Conservation (phyloP, 2,797 vertebrate genomes). For the Sebastes kiyomatsui region DNA sequence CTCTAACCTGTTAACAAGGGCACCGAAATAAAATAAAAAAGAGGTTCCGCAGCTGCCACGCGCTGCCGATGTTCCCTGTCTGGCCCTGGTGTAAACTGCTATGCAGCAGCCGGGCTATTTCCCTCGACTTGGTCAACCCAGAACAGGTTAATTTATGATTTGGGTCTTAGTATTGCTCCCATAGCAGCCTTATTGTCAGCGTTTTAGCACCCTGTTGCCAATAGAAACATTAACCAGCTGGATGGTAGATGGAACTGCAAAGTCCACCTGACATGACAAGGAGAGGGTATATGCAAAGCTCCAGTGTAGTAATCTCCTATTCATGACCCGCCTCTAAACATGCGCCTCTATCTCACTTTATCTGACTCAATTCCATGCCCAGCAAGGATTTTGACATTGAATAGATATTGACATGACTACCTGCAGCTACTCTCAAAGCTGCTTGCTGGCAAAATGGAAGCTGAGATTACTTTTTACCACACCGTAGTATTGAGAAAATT, state of each 20-base stretch:
- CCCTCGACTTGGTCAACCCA: background rate
- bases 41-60: no score
- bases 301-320: background rate
- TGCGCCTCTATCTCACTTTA: background rate
- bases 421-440: background rate
- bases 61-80: no score
- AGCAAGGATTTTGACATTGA: conserved; percentile 21
- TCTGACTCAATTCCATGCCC: background rate
- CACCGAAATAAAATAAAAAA: no score
- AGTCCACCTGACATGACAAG: background rate
- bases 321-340: conserved; percentile 14
- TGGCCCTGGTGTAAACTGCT: background rate
- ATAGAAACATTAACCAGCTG: conserved; percentile 8
- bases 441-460: background rate
- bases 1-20: no score
- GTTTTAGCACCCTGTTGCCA: background rate
- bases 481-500: background rate
- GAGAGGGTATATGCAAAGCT: conserved; percentile 16
- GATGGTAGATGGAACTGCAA: background rate
- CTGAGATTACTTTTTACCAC: background rate
- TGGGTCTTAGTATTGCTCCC: background rate
- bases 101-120: background rate
- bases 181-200: background rate
- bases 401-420: conserved; percentile 3
- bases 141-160: background rate